Evolutionary conservation across 2,888 invertebrate genomes (phyloP), one percentile per base, ranked within the genome.

Genomic region (Philonicus albiceps): DNA sequence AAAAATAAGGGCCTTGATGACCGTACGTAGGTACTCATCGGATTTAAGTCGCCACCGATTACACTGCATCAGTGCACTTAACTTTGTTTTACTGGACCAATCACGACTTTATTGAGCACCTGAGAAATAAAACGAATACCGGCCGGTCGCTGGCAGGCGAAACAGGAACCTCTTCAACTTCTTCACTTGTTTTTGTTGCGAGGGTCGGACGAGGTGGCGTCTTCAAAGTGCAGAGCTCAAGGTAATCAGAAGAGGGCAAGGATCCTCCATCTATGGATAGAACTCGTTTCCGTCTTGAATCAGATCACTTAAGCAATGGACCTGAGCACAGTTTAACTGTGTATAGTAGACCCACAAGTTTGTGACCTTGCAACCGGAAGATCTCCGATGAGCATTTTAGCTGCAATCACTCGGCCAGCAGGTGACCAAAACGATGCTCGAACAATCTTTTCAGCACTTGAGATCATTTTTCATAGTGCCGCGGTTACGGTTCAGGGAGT

Each of bases 381-480:
- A 53, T 49, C 11, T 6, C 74, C 19, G 13, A 80, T 49, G 22
- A 40, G 43, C 31, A 37, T 43, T 53, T 80, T 13, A 27, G n/a
- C 31, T 27, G 49, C 30, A 49, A 6, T 53, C 80, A 80, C 49
- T 80, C 80, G 80, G 53, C 53, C 80, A 80, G 80, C 80, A 80
- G 80, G 80, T 80, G 80, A 80, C 80, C 80, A 31, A 30, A 40
- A 80, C 49, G 80, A 80, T 31, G 80, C 53, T 8, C 78, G 19
- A 22, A 43, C 78, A 40, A 7, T n/a, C 22, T 49, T 30, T 11
- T 13, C n/a, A 31, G 49, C 49, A 22, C 53, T n/a, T 13, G 80
- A 1, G 16, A 49, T 16, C 16, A 49, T 49, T 80, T 49, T 53
- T 80, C 49, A 80, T 49, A 80, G 49, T 16, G 78, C n/a, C 34